Conservation (phyloP, 2,113 vertebrate genomes). For the Oncorhynchus nerka region DNA sequence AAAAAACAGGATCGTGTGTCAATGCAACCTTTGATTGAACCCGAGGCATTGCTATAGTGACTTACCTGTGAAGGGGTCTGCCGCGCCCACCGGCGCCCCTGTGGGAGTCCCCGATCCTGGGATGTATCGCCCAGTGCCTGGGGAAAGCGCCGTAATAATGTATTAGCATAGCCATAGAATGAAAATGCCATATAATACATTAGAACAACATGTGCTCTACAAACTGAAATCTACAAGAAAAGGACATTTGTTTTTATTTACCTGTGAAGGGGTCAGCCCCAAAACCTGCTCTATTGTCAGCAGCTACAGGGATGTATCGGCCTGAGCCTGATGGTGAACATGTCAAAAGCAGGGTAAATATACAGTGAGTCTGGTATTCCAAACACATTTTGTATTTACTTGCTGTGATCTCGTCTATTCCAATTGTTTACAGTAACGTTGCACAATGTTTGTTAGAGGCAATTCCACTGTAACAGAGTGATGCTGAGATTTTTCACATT, state of each 20-base stretch:
- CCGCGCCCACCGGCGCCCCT: constrained; percentile 53
- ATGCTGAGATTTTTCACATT: no score
- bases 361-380: no score
- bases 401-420: no score
- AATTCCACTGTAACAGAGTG: no score
- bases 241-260: constrained; percentile 20
- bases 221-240: background rate
- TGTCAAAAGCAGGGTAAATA: background rate
- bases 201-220: no score
- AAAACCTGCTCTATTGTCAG: constrained; percentile 35
- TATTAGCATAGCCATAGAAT: no score
- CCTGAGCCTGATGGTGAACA: constrained; percentile 62
- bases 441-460: no score
- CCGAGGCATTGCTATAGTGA: background rate
- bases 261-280: constrained; percentile 79
- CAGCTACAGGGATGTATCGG: constrained; percentile 72
- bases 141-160: background rate
- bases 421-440: no score
- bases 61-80: constrained; percentile 88
- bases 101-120: constrained; percentile 74
- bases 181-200: background rate
- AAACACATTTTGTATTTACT: no score
- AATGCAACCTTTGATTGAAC: background rate
- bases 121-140: constrained; percentile 91
- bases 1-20: no score